Evolutionary conservation across 1,140 invertebrate genomes (phyloP).

Genomic region (Planococcus citri): DNA sequence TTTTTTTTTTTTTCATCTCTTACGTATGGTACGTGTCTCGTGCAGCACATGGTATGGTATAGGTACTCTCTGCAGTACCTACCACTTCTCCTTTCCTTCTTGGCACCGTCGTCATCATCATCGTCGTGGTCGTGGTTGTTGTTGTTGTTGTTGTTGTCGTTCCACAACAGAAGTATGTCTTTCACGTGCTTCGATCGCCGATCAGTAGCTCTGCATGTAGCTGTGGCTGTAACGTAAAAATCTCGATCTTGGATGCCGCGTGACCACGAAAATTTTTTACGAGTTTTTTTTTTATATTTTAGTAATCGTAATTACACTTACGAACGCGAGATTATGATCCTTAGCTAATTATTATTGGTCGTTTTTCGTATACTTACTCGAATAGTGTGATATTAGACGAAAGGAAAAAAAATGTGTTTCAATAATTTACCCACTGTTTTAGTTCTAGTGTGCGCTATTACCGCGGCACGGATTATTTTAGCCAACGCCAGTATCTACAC

Average conservation of each 20-base stretch:
- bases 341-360: neutral
- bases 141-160: no score
- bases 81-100: neutral
- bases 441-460: neutral
- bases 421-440: neutral
- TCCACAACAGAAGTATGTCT: neutral
- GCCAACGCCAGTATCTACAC: conserved; percentile 22
- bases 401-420: neutral
- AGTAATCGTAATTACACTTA: no score
- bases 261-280: no score
- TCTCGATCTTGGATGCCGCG: no score
- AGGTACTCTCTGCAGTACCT: no score
- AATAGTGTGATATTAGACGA: no score
- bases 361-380: neutral
- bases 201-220: neutral
- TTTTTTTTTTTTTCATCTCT: no score
- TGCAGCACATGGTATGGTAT: neutral
- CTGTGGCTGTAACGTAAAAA: no score
- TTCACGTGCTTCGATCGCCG: neutral
- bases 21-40: neutral
- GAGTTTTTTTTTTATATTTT: no score
- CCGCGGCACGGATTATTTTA: neutral
- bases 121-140: no score
- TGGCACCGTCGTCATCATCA: no score
- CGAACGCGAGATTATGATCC: neutral